Conservation (phyloP, 1,140 invertebrate genomes). For the Megalopta genalis region DNA sequence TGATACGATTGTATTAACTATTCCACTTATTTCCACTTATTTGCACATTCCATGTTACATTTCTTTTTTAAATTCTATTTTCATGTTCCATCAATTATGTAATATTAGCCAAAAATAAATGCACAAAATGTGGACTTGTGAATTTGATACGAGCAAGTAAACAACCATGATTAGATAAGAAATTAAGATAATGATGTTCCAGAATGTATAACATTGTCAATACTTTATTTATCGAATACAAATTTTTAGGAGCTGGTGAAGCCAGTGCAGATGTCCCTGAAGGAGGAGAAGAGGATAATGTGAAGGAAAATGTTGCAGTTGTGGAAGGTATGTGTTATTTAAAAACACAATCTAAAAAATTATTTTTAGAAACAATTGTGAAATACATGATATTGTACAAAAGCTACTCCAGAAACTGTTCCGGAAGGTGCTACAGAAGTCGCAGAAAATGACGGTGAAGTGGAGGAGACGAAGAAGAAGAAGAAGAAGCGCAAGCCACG, state of each 20-base stretch:
- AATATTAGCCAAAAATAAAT: neutral
- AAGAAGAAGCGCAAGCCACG: slow-evolving; percentile 83
- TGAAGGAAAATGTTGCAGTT: slow-evolving; percentile 63
- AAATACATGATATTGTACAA: neutral
- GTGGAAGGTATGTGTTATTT: slow-evolving; percentile 59
- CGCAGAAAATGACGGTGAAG: slow-evolving; percentile 71
- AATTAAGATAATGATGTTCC: too few species aligned
- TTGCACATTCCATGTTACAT: neutral
- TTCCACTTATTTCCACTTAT: too few species aligned
- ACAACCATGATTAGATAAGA: too few species aligned
- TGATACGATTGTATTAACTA: neutral
- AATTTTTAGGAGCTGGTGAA: slow-evolving; percentile 75
- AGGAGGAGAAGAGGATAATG: slow-evolving; percentile 71
- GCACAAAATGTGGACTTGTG: too few species aligned
- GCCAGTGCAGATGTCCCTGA: slow-evolving; percentile 78
- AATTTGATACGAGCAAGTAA: too few species aligned
- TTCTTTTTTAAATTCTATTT: neutral
- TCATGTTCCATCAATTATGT: neutral
- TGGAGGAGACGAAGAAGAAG: slow-evolving; percentile 83
- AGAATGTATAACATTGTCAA: too few species aligned
- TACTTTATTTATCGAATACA: neutral
- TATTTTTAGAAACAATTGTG: neutral
- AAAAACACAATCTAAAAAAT: neutral
- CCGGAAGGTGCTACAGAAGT: slow-evolving; percentile 21
- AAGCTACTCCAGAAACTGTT: slow-evolving; percentile 29